Percentiles rank a stretch among this genome's conserved stretches.
Conservation (phyloP, 1,140 invertebrate species). For the Atta cephalotes region DNA sequence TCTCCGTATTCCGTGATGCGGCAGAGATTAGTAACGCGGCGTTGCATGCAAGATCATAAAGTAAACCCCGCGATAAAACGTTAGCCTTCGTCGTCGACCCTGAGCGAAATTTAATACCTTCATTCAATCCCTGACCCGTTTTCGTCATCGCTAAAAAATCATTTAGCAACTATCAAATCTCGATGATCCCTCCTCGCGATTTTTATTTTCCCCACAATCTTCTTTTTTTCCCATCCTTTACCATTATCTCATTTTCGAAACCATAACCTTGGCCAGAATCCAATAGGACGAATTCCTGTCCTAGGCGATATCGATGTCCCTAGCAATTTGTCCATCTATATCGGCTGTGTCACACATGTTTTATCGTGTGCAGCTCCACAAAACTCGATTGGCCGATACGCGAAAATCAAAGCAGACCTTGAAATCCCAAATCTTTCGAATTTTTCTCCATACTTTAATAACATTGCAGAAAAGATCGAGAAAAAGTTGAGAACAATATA, state of each 20-base stretch:
- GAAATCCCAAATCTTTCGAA: not conserved
- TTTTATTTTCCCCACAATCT: constrained; percentile 11
- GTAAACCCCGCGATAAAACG: constrained; percentile 40
- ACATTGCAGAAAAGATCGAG: not conserved
- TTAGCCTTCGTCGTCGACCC: constrained; percentile 30
- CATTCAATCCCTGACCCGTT: not conserved
- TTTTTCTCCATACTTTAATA: not conserved
- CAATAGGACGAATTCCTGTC: constrained; percentile 9
- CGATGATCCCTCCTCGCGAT: constrained; percentile 4
- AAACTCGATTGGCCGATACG: constrained; percentile 4
- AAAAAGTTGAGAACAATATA: not conserved
- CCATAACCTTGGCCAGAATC: constrained; percentile 22
- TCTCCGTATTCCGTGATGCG: constrained; percentile 35
- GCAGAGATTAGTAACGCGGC: constrained; percentile 36
- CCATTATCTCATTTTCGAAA: constrained; percentile 35
- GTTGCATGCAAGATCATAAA: constrained; percentile 40
- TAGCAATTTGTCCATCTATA: constrained; percentile 51
- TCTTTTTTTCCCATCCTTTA: not conserved
- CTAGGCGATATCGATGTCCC: constrained; percentile 22
- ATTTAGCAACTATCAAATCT: constrained; percentile 38
- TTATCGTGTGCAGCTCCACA: constrained; percentile 4
- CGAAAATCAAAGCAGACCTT: not conserved
- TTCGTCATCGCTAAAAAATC: constrained; percentile 41
- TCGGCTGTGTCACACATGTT: constrained; percentile 18
- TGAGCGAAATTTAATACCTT: constrained; percentile 61